Conservation (phyloP, 2,797 vertebrate genomes). For the Notolepis coatsorum region DNA sequence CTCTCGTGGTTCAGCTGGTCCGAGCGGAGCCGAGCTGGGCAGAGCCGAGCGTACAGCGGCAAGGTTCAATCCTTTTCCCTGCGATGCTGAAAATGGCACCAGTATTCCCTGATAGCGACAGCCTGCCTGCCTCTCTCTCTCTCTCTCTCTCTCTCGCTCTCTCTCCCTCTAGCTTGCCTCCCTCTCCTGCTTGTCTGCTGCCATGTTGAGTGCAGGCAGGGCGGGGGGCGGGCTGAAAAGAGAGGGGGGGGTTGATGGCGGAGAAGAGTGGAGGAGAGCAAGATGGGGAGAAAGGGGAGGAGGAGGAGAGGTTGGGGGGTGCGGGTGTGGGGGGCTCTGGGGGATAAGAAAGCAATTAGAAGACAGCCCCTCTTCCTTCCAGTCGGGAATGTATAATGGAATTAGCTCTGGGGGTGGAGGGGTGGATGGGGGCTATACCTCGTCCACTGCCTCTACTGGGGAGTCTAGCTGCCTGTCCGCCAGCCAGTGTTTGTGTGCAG, state of each 20-base stretch:
- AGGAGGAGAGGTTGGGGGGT: conserved; percentile 49
- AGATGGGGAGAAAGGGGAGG: conserved; percentile 22
- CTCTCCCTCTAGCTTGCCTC: conserved; percentile 76
- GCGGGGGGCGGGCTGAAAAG: conserved; percentile 67
- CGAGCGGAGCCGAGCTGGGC: conserved; percentile 54
- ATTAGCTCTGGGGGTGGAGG: conserved; percentile 69
- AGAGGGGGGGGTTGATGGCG: conserved; percentile 26
- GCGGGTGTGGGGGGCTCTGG: conserved; percentile 69
- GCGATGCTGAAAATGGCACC: conserved; percentile 83
- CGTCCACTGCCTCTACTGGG: conserved; percentile 58
- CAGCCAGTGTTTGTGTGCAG: conserved; percentile 49
- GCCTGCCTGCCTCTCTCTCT: conserved; percentile 53
- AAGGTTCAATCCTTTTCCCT: conserved; percentile 75
- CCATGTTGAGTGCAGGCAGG: conserved; percentile 80
- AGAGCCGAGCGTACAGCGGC: conserved; percentile 59
- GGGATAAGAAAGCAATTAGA: conserved; percentile 88
- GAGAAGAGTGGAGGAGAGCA: conserved; percentile 5
- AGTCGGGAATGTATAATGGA: conserved; percentile 85
- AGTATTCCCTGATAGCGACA: conserved; percentile 80
- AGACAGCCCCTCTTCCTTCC: conserved; percentile 83
- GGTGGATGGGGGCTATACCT: conserved; percentile 22
- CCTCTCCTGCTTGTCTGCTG: conserved; percentile 78
- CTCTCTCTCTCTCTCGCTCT: conserved; percentile 50
- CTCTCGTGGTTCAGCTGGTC: conserved; percentile 46
- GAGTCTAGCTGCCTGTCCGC: conserved; percentile 71